A percentile compares a stretch with the other conserved stretches of the same genome.
Conservation (phyloP, 2,113 vertebrate genomes). For the Oncorhynchus mykiss region DNA sequence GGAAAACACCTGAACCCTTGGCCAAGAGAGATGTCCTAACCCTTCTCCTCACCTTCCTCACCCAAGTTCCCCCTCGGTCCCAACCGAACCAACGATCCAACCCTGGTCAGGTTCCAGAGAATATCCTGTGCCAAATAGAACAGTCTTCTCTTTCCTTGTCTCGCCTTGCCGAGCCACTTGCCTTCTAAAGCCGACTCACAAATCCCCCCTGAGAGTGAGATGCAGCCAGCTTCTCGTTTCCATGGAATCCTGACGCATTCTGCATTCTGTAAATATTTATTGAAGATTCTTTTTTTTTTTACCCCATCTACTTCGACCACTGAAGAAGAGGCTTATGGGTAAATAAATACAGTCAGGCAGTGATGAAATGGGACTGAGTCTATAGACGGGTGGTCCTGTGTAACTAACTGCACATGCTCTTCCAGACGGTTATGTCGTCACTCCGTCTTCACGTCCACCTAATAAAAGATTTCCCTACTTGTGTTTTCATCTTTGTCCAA, state of each 20-base stretch:
- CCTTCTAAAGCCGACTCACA: conserved; percentile 56
- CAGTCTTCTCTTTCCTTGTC: conserved; percentile 21
- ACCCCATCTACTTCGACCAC: conserved; percentile 10
- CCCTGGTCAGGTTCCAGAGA: conserved; percentile 49
- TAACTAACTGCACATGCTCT: neutral
- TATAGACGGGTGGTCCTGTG: too few relatives aligned
- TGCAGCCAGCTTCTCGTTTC: conserved; percentile 48
- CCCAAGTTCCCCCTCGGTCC: conserved; percentile 36
- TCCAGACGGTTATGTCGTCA: conserved; percentile 10
- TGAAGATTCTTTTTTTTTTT: conserved; percentile 39
- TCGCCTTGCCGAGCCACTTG: conserved; percentile 63
- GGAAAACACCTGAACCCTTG: conserved; percentile 46
- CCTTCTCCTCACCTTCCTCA: neutral
- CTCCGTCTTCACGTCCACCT: conserved; percentile 49
- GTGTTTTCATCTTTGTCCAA: conserved; percentile 49
- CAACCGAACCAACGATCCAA: conserved; percentile 42
- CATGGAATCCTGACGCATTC: conserved; percentile 30
- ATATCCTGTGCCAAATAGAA: conserved; percentile 40
- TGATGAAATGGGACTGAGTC: neutral
- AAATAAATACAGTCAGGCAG: conserved; percentile 31
- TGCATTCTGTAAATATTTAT: conserved; percentile 54
- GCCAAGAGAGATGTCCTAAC: conserved; percentile 13
- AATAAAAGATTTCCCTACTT: conserved; percentile 39
- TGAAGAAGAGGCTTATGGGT: conserved; percentile 26
- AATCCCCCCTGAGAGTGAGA: conserved; percentile 30